Base-by-base conservation (phyloP, 2,888 invertebrate genomes). In the Drosophila villosipedis region DNA sequence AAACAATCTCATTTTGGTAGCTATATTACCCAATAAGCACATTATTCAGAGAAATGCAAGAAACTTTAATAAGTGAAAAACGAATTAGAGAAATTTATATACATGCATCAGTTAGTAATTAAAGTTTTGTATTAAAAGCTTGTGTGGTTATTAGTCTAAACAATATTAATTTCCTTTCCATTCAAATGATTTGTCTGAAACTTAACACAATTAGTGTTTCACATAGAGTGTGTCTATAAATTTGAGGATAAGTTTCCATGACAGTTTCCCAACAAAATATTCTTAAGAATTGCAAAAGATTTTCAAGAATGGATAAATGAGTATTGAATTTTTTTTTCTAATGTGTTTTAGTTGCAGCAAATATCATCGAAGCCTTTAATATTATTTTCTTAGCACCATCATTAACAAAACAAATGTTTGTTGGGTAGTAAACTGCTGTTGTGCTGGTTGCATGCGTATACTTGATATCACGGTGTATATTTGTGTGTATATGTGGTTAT, bases 1-100 rank as follows among this genome's bases (percentile, higher is more conserved):
- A 81, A 80, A 87, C 88, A 73, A 89, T 79, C 82, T 80, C 90
- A 88, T 78, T 85, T 76, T 70, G 68, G 53, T 57, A 67, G 30
- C 62, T 39, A 31, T 19, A n/a, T 19, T 59, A 74, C 80, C 72
- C 72, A 87, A 71, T 14, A 3, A 74, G 49, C 89, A 55, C 10
- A 22, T 30, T 10, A 14, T 43, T 50, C n/a, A 5, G 12, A 25
- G 1, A 14, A 31, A 16, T 16, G 12, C n/a, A 6, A 4, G n/a
- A 19, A 33, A 33, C 12, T n/a, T 22, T 47, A 33, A 9, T 28
- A 35, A 33, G 4, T 16, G 5, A 4, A 10, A 43, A 43, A 43
- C 30, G 2, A 47, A 47, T 47, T 47, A 16, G 16, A 0, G 22
- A 22, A 47, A 47, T 22, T 14, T 47, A 0, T 14, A 14, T 14